Evolutionary conservation across 2,888 invertebrate species (phyloP).

Genomic region (Lutraria lutraria): DNA sequence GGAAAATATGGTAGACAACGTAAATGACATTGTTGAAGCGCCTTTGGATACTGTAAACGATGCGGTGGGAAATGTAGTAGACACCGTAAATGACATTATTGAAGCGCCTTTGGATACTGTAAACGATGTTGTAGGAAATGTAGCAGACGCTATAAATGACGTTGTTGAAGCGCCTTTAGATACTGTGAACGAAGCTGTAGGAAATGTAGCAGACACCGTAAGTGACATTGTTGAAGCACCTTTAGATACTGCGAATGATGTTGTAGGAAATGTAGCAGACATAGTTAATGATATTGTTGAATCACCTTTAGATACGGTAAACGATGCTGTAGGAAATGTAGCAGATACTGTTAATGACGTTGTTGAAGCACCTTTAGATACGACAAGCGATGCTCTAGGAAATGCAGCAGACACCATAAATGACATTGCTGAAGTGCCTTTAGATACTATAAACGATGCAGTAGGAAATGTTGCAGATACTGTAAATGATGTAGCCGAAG

Average conservation of each 20-base stretch:
- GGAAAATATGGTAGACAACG: background rate
- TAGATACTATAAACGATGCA: conserved; percentile 14
- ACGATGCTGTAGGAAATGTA: background rate
- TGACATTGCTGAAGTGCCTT: background rate
- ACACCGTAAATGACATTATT: background rate
- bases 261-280: background rate
- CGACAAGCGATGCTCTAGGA: background rate
- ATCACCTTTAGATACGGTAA: background rate
- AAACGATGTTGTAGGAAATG: background rate
- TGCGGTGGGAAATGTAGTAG: background rate
- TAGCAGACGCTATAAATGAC: too few relatives aligned
- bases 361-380: conserved; percentile 7
- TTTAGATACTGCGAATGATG: background rate
- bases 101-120: conserved; percentile 19
- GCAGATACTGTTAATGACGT: background rate
- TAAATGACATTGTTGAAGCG: background rate
- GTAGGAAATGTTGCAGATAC: background rate
- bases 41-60: conserved; percentile 7
- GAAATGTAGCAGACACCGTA: too few relatives aligned
- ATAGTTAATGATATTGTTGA: background rate
- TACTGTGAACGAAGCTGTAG: too few relatives aligned
- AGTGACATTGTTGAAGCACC: background rate
- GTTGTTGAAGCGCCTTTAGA: too few relatives aligned
- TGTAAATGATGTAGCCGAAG: too few relatives aligned
- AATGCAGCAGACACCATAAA: background rate